Evolutionary conservation across 2,113 vertebrate species (phyloP), one percentile per base, ranked within the genome.

Genomic region (Aptenodytes forsteri): DNA sequence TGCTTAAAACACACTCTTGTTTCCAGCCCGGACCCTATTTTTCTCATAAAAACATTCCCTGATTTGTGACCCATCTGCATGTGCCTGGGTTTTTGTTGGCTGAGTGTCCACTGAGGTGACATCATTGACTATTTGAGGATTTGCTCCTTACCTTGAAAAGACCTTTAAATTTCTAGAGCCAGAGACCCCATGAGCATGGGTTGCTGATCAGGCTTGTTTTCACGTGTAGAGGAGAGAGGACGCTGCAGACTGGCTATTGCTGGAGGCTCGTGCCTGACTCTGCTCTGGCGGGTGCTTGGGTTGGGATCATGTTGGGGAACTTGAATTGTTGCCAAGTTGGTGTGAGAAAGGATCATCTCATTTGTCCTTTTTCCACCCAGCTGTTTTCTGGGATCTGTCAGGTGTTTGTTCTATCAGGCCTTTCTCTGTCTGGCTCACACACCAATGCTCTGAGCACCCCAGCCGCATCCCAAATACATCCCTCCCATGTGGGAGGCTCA

Each of bases 81-180:
- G 46, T 92, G 83, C 56, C 52, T 62, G 50, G 32, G 32, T 86
- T 94, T 95, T 90, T 86, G 61, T 88, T 96, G 89, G 75, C 83
- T 71, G 61, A 38, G 38, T 52, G 42, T 86, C 38, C 66, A 54
- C 83, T 55, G 38, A 79, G 69, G 16, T 72, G 75, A 85, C 76
- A 55, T 26, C 4, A 26, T 3, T 16, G 64, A 80, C 47, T 72
- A 11, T 62, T 32, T n/a, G 44, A 89, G 38, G 29, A 86, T 86
- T 95, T 80, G 44, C 23, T 92, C 52, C 71, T 79, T 50, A 40
- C 44, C 62, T 71, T 62, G n/a, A 54, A 92, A 54, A 61, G 40
- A 85, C 44, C 46, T 85, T 66, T 79, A 30, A 8, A 67, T 75
- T 67, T 71, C 65, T 71, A 88, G 58, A 78, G 42, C 49, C 47